A percentile compares a stretch with the other conserved stretches of the same genome.
These are phyloP conservation scores for Sebastes schlegelii DNA, from an alignment of 2,113 vertebrate genomes.

Conservation along the genomic window DNA sequence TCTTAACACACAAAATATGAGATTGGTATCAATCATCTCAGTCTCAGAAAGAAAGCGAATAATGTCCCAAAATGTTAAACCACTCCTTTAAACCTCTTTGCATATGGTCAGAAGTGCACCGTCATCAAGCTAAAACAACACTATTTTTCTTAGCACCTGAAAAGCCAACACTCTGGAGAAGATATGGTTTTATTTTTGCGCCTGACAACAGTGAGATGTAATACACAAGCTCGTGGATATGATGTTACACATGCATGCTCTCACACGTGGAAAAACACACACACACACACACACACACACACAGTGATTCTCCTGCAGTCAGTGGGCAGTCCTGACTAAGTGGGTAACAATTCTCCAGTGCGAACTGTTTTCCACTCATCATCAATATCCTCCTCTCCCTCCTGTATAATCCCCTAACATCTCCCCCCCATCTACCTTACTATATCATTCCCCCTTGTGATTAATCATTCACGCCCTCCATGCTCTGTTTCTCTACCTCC, in stretches of 20 bases:
- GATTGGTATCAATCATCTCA: background rate
- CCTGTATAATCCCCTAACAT: slow-evolving; percentile 29
- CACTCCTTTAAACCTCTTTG: background rate
- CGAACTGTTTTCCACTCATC: slow-evolving; percentile 60
- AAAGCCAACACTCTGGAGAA: background rate
- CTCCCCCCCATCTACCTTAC: slow-evolving; percentile 35
- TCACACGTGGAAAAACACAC: slow-evolving; percentile 42
- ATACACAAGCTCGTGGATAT: slow-evolving; percentile 3
- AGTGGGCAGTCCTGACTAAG: slow-evolving; percentile 70
- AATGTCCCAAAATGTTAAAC: background rate
- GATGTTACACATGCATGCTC: slow-evolving; percentile 24
- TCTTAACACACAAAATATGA: background rate
- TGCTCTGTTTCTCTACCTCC: slow-evolving; percentile 22
- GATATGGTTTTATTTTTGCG: background rate
- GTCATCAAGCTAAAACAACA: background rate
- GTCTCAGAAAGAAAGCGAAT: background rate
- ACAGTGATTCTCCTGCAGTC: slow-evolving; percentile 44
- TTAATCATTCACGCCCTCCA: slow-evolving; percentile 53
- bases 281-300: slow-evolving; percentile 17
- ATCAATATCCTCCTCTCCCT: slow-evolving; percentile 61
- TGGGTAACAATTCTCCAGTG: slow-evolving; percentile 48
- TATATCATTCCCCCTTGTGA: slow-evolving; percentile 40
- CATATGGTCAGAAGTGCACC: background rate
- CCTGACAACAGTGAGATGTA: slow-evolving; percentile 18
- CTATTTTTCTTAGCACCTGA: background rate